Base-by-base conservation (phyloP, 2,113 vertebrate species). In the Silurus glanis region DNA sequence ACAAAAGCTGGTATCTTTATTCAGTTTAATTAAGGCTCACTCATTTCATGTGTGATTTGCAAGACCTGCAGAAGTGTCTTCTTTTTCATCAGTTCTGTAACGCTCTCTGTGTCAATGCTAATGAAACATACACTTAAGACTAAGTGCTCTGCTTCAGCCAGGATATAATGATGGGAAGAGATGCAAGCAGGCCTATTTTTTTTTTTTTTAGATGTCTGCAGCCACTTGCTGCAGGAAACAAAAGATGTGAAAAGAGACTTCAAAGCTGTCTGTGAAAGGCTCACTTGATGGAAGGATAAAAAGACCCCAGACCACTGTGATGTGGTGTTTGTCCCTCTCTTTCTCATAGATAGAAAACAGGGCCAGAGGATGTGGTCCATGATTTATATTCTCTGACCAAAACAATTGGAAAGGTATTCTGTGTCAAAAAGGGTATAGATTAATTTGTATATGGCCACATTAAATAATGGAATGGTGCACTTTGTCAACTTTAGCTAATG, bases 181-280 rank as follows among this genome's bases (percentile, higher is more conserved):
- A 85, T 85, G 80, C 19, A 66, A 45, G 72, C 19, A 10, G 6
- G 14, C 62, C 37, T 79, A 21, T 61, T 74, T 79, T 51, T 71
- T 13, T 13, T 83, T 88, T 72, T 87, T 83, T 85, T 75, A 90
- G 86, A 93, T 93, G 93, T 94, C 93, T 37, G 37, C 37, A 37
- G 37, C 37, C 37, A 37, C 37, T 37, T 93, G 85, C 79, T 95
- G 92, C 93, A 94, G 93, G 92, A 92, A 92, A 95, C 93, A 94
- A 95, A 94, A 93, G 90, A 91, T 91, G 72, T 93, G 92, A 94
- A 95, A 93, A 93, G 93, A 93, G 93, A 94, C 94, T 94, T 95
- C 93, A 94, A 95, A 95, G 94, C 91, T 86, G 93, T 91, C 92
- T 91, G 91, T 92, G 91, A 37, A 90, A 93, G 87, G 85, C 90